phyloP scores from a whole-genome alignment of 2,888 invertebrate species.

The Cryptocephalus moraei region DNA sequence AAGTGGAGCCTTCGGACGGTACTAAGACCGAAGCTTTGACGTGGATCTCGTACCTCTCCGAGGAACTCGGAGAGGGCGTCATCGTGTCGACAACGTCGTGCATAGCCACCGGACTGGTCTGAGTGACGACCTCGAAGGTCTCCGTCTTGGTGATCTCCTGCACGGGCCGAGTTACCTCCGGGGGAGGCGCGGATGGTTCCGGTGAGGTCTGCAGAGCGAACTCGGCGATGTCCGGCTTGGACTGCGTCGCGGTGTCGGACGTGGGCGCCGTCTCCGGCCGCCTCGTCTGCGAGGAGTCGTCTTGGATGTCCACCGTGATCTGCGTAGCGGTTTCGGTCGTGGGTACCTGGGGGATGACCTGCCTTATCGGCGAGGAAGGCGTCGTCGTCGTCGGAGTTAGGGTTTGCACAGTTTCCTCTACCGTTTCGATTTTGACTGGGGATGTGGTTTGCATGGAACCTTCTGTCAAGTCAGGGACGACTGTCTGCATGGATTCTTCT shows the following conservation, averaged over 20 bases:
- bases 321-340: constrained; percentile 34
- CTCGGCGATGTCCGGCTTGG: constrained; percentile 11
- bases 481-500: constrained; percentile 17
- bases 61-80: constrained; percentile 20
- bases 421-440: constrained; percentile 26
- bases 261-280: constrained; percentile 30
- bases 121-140: constrained; percentile 36
- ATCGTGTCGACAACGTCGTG: constrained; percentile 23
- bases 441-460: constrained; percentile 37
- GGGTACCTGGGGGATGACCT: constrained; percentile 14
- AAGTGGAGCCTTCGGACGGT: constrained; percentile 27
- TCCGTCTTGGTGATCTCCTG: constrained; percentile 7
- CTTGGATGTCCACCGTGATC: constrained; percentile 27
- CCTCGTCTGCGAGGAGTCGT: constrained; percentile 37
- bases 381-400: constrained; percentile 17
- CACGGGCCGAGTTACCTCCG: constrained; percentile 7
- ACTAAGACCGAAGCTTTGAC: constrained; percentile 49
- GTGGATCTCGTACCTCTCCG: constrained; percentile 46
- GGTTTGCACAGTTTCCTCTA: constrained; percentile 32
- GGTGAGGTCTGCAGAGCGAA: constrained; percentile 18
- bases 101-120: constrained; percentile 51
- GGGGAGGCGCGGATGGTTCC: constrained; percentile 10
- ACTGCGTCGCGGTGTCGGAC: constrained; percentile 20
- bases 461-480: constrained; percentile 30
- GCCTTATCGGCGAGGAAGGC: not conserved